Evolutionary conservation across 2,797 vertebrate genomes (phyloP), one percentile per base, ranked within the genome.

Genomic region (Melanotaenia boesemani): DNA sequence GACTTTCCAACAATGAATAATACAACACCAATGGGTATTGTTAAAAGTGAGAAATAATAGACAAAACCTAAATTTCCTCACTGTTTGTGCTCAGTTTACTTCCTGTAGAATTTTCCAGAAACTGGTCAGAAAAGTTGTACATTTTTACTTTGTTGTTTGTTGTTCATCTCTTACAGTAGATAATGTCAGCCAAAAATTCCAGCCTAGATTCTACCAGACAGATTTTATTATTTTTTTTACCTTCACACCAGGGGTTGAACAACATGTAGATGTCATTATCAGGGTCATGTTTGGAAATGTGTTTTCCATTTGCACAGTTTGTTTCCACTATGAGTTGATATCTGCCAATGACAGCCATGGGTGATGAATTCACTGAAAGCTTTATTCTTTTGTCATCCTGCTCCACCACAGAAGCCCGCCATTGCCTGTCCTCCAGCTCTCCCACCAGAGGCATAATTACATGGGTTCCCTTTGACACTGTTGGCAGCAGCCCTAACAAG

Each of bases 221-320:
- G 30, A 32, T 32, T 32, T 32, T 5, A 3, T 26, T 26, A n/a
- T 30, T 30, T 30, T 46, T 46, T 54, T 92, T 80, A 98, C 97
- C 94, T 79, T 93, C 76, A 83, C 96, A 96, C 97, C 97, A 98
- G 57, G 97, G 95, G 83, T 98, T 98, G 88, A 97, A 97, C 77
- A 98, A 87, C 71, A 98, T 74, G 86, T 94, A 94, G 86, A 97
- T 78, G 81, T 95, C 94, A 3, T 95, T 94, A 2, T 55, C 82
- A 6, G 94, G 84, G 18, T 95, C 84, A 5, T 92, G 92, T 2
- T 75, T 79, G 11, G 94, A 90, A n/a, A 82, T 77, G 1, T 82
- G 85, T 12, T 80, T 86, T 1, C 95, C 96, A 0, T 74, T 92
- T 0, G 86, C 61, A 1, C 83, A 87, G 0, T 39, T 84, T 0